Evolutionary conservation across 2,888 invertebrate species (phyloP).

Genomic region (Augiades crinisus): DNA sequence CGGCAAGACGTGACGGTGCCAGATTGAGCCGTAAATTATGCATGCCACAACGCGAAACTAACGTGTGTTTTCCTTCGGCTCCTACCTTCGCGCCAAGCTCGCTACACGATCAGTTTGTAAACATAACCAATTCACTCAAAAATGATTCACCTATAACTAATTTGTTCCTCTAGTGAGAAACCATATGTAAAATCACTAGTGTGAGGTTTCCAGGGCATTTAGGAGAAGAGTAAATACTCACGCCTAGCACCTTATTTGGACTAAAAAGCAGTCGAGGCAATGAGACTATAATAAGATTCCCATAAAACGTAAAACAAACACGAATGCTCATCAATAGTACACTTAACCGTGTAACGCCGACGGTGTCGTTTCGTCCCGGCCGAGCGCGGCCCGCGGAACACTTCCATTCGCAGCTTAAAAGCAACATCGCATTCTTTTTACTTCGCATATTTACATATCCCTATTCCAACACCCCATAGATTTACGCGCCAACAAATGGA

Average conservation of each 20-base stretch:
- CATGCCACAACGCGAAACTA: constrained; percentile 37
- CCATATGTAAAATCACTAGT: too few species aligned
- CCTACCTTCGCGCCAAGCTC: constrained; percentile 35
- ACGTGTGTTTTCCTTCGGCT: constrained; percentile 49
- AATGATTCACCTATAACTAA: background rate
- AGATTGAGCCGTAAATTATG: constrained; percentile 55
- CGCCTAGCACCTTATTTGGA: too few species aligned
- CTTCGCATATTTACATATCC: constrained; percentile 60
- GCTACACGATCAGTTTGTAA: constrained; percentile 9
- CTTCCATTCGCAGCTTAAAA: constrained; percentile 23
- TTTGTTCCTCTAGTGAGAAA: background rate
- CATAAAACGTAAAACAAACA: too few species aligned
- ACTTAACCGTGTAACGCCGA: constrained; percentile 4
- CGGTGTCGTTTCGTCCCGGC: constrained; percentile 11
- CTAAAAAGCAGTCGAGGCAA: background rate
- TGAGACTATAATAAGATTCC: background rate
- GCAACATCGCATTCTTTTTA: constrained; percentile 25
- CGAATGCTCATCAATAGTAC: constrained; percentile 7
- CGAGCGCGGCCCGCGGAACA: constrained; percentile 10
- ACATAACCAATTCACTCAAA: background rate
- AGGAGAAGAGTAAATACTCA: too few species aligned
- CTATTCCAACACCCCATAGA: constrained; percentile 57
- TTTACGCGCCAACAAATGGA: constrained; percentile 68
- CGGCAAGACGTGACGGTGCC: constrained; percentile 59
- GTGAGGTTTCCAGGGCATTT: too few species aligned